Evolutionary conservation across 2,113 vertebrate genomes (phyloP), one percentile per base, ranked within the genome.

Genomic region (Rhineura floridana): DNA sequence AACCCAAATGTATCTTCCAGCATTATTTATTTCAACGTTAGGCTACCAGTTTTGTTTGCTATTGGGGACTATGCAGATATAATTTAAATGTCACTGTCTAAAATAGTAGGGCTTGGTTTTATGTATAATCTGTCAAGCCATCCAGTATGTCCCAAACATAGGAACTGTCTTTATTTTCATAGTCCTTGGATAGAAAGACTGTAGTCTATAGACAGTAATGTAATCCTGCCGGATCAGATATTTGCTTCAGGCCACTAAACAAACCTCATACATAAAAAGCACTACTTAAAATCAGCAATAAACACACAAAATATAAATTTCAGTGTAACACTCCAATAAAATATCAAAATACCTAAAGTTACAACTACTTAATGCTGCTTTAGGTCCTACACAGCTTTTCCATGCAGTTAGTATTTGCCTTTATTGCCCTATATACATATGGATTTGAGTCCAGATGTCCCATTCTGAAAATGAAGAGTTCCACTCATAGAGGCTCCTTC

Each of bases 211-310:
- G 59, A 77, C 83, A 33, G 39, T 76, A 75, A 75, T 83, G 48
- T 52, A 50, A 52, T 39, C 39, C n/a, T 77, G 46, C 15, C 44
- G 52, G 81, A 77, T 33, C 30, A 28, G 46, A 83, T 76, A 55
- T 39, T 65, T 75, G n/a, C 44, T 65, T 65, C 28, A 83, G 70
- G 81, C 55, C 77, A 36, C 25, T 83, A 42, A 52, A 52, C n/a
- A 36, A 67, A 77, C 15, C 6, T 2, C 46, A 83, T 42, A 67
- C 48, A 39, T 52, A 44, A 77, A 83, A 77, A 33, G 21, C 39
- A 48, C 46, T 83, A 65, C 44, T 83, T 83, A 67, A 76, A 65
- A 39, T 83, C 28, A 83, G 36, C 87, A 83, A 77, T 67, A 83
- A 77, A 77, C 59, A 13, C 30, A 48, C 28, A 88, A 76, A 82